Evolutionary conservation across 2,888 invertebrate genomes (phyloP), one percentile per base, ranked within the genome.

Genomic region (Caenorhabditis afra): DNA sequence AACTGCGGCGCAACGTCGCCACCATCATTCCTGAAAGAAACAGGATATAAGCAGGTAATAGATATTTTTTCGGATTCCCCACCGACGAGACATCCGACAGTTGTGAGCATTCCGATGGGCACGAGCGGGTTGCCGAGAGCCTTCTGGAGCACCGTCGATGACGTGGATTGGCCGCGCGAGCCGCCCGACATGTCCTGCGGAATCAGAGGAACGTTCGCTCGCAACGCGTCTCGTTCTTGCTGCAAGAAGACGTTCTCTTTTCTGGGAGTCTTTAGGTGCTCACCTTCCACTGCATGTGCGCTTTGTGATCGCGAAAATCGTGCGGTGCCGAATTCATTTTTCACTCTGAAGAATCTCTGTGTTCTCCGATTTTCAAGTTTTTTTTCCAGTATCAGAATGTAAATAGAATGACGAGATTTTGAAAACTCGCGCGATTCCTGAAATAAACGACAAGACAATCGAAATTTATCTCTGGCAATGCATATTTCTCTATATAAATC

Each of bases 51-150:
- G n/a, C n/a, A n/a, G n/a, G n/a, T n/a, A n/a, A n/a, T n/a, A n/a
- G n/a, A n/a, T n/a, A n/a, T 65, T 37, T 53, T 37, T 52, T 53
- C n/a, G n/a, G n/a, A n/a, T 29, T 29, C 7, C 29, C 29, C 3
- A 87, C 86, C 87, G 65, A 86, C 44, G 20, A 87, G 77, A 79
- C 87, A 87, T 59, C 85, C 87, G 55, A 80, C 81, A 39, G 87
- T 87, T 11, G 87, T 80, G 10, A 81, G 47, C 86, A 87, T 86
- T 57, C 87, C 87, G 45, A 87, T 47, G n/a, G 87, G 87, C 11
- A 87, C 85, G 20, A 87, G 80, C 12, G 87, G 87, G 70, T 87
- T 87, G 45, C 73, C 71, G 57, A 85, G 59, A 37, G 84, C 82
- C 61, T 85, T 85, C 73, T 81, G 80, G 29, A 86, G 75, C 3